Evolutionary conservation across 92 coral and sea anemone species (phyloP).

Genomic region (Actinernus sp.): DNA sequence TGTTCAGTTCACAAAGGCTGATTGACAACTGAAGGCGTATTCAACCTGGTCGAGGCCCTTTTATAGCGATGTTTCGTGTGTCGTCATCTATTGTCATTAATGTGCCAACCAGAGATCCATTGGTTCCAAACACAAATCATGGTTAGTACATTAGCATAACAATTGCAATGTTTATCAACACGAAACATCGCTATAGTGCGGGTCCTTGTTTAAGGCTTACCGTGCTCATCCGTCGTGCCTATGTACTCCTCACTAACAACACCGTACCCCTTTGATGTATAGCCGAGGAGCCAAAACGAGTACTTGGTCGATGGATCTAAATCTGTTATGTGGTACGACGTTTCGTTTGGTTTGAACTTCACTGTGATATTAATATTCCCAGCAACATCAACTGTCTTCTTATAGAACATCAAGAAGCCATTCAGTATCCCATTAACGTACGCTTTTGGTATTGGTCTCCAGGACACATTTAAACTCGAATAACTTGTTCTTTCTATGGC

Average conservation of each 20-base stretch:
- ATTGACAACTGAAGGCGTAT: too few species aligned
- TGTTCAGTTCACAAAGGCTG: too few species aligned
- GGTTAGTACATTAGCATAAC: too few species aligned
- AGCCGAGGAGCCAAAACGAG: conserved; percentile 64
- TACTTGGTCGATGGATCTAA: conserved; percentile 62
- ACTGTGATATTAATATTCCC: conserved; percentile 14
- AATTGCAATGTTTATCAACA: too few species aligned
- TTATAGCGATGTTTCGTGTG: too few species aligned
- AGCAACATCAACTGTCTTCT: conserved; percentile 4
- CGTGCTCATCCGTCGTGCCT: conserved; percentile 65
- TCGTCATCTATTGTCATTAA: too few species aligned
- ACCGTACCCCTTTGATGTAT: conserved; percentile 76
- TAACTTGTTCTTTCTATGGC: conserved; percentile 46
- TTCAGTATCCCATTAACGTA: conserved; percentile 72
- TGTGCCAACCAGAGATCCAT: too few species aligned
- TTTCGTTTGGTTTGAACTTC: conserved; percentile 53
- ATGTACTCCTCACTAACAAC: conserved; percentile 24
- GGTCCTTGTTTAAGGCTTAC: conserved; percentile 40
- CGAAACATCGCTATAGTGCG: not conserved
- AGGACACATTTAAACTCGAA: conserved; percentile 61
- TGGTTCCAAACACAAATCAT: too few species aligned
- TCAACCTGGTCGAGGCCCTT: too few species aligned
- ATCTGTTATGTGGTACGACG: conserved; percentile 44
- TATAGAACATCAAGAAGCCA: conserved; percentile 58
- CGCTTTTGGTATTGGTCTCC: conserved; percentile 74